Evolutionary conservation across 2,888 invertebrate genomes (phyloP).

Genomic region (Caenorhabditis sp.): DNA sequence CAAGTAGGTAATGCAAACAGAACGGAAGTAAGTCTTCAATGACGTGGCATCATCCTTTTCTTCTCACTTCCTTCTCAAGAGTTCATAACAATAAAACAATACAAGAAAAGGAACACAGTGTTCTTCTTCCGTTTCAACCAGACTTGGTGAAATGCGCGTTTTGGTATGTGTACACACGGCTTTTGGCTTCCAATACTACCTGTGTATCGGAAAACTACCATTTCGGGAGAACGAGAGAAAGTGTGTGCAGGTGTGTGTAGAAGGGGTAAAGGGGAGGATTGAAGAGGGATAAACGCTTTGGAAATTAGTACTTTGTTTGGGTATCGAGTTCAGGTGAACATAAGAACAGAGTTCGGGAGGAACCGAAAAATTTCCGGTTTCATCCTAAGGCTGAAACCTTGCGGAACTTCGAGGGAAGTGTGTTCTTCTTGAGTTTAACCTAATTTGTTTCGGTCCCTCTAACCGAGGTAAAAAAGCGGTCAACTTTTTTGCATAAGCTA

Average conservation of each 20-base stretch:
- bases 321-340: slow-evolving; percentile 18
- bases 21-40: slow-evolving; percentile 19
- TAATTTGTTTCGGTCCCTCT: no score
- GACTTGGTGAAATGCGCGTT: slow-evolving; percentile 49
- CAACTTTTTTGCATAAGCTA: no score
- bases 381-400: no score
- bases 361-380: no score
- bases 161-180: slow-evolving; percentile 48
- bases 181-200: slow-evolving; percentile 42
- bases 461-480: no score
- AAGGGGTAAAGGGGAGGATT: background rate
- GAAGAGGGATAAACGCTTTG: slow-evolving; percentile 45
- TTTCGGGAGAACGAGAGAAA: slow-evolving; percentile 11
- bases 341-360: background rate
- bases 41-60: slow-evolving; percentile 36
- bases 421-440: no score
- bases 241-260: slow-evolving; percentile 38
- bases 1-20: slow-evolving; percentile 33
- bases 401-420: no score
- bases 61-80: slow-evolving; percentile 15
- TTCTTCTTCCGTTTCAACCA: slow-evolving; percentile 47
- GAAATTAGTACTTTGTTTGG: slow-evolving; percentile 30
- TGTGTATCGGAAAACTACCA: slow-evolving; percentile 29
- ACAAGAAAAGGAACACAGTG: slow-evolving; percentile 39
- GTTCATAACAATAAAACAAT: slow-evolving; percentile 46